A percentile compares a stretch with the other conserved stretches of the same genome.
Evolutionary conservation across 1,140 invertebrate genomes (phyloP).

Genomic region (Vanessa tameamea): DNA sequence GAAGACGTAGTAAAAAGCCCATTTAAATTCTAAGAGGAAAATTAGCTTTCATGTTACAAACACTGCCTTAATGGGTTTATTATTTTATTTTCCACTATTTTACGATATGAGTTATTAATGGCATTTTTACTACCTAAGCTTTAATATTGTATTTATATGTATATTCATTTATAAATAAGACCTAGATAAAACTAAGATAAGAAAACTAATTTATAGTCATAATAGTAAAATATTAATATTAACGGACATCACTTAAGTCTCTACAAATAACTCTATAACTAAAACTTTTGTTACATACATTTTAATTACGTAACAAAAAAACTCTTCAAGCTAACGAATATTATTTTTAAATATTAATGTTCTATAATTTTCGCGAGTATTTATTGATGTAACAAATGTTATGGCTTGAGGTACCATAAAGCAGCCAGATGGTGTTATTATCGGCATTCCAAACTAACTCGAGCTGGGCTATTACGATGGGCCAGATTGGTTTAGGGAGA

Average conservation of each 20-base stretch:
- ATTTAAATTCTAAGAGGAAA: slow-evolving; percentile 20
- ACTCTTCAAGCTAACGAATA: background rate
- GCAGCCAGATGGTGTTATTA: slow-evolving; percentile 32
- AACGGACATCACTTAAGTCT: no score
- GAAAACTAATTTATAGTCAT: no score
- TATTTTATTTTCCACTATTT: background rate
- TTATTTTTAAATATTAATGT: background rate
- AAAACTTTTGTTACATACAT: background rate
- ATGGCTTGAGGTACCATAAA: slow-evolving; percentile 27
- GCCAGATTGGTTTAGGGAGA: slow-evolving; percentile 32
- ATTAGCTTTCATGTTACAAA: slow-evolving; percentile 17
- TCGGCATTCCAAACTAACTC: slow-evolving; percentile 21
- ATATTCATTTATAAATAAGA: no score
- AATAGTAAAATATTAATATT: no score
- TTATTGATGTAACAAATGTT: background rate
- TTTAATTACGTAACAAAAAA: background rate
- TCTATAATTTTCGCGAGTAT: slow-evolving; percentile 5
- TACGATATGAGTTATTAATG: background rate
- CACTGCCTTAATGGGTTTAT: background rate
- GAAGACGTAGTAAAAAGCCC: background rate
- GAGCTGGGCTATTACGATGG: slow-evolving; percentile 15
- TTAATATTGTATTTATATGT: no score
- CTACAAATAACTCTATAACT: no score
- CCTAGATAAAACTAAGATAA: no score
- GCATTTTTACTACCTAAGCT: background rate